A percentile compares a stretch with the other conserved stretches of the same genome.
Conservation (phyloP, 2,113 vertebrate genomes). For the Erpornis zantholeuca region DNA sequence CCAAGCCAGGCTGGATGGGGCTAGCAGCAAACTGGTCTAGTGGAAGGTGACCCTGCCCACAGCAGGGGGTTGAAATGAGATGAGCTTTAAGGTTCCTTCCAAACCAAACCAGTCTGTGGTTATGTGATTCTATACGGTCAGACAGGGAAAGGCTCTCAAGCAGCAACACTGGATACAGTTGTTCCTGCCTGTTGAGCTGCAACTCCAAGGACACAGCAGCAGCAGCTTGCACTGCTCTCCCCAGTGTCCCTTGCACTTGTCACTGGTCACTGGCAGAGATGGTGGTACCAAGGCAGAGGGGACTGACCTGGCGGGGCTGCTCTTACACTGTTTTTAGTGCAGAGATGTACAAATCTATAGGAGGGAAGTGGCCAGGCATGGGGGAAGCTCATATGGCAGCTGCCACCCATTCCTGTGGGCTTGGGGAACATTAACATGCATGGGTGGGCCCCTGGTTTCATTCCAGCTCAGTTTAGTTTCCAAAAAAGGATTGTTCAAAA, state of each 20-base stretch:
- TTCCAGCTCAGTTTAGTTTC: background rate
- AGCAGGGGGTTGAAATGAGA: background rate
- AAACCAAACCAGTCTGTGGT: background rate
- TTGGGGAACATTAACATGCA: background rate
- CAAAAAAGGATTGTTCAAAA: background rate
- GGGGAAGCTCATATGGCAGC: background rate
- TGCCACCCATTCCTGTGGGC: background rate
- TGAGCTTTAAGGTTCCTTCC: background rate
- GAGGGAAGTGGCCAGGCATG: accelerated
- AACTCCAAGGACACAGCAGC: background rate
- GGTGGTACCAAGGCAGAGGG: background rate
- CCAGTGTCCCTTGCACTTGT: background rate
- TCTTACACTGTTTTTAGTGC: accelerated
- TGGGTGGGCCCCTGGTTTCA: background rate
- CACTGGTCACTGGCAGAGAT: background rate
- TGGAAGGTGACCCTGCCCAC: background rate
- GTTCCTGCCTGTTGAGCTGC: background rate
- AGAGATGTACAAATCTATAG: background rate
- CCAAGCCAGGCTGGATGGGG: background rate
- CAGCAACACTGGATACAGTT: background rate
- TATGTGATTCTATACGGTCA: background rate
- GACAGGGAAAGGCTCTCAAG: accelerated
- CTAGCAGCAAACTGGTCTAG: background rate
- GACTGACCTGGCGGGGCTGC: background rate
- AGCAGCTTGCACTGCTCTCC: background rate